Base-by-base conservation (phyloP, 92 coral and sea anemone genomes). In the Chrysogorgia sp. region DNA sequence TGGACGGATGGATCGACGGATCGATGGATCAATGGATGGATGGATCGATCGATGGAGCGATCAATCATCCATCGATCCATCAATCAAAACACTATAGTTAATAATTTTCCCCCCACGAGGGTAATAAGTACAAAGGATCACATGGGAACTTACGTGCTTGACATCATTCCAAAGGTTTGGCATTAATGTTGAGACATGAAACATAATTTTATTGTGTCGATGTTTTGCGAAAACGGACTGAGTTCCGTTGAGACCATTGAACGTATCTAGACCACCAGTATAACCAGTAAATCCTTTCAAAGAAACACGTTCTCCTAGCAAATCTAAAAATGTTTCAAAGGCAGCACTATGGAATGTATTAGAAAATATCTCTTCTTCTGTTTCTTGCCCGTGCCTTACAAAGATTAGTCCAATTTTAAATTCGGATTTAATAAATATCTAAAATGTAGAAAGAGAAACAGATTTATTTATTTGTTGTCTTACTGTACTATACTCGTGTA, bases 121-220 rank as follows among this genome's bases (percentile, higher is more conserved):
- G 5, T 5, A 52, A 52, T 20, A 4, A 52, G 59, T 20, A 5
- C 6, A 17, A 52, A 5, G 26, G 7, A 7, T 17, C 21, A 3
- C 7, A 52, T 17, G 10, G 32, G 15, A 25, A 55, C 82, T 19
- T 84, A 96, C 99, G 86, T 96, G 90, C 55, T 96, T 97, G 22
- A 71, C 47, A 56, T 96, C 99, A 62, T 61, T 85, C 56, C 82
- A 82, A 52, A 86, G 92, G 84, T 87, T 90, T 64, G 99, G 99
- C 69, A 96, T 88, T 74, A 96, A 71, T 10, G 99, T 92, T 28
- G 97, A 90, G 37, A 96, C 91, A 43, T 96, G 99, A 50, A 96
- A 96, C 99, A 96, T 96, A 56, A 96, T 81, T 63, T 90, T 88
- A 7, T 90, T 92, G 75, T 90, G 79, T 24, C 79, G 77, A 63